phyloP scores from a whole-genome alignment of 1,140 invertebrate species.

The Ridgeia piscesae region DNA sequence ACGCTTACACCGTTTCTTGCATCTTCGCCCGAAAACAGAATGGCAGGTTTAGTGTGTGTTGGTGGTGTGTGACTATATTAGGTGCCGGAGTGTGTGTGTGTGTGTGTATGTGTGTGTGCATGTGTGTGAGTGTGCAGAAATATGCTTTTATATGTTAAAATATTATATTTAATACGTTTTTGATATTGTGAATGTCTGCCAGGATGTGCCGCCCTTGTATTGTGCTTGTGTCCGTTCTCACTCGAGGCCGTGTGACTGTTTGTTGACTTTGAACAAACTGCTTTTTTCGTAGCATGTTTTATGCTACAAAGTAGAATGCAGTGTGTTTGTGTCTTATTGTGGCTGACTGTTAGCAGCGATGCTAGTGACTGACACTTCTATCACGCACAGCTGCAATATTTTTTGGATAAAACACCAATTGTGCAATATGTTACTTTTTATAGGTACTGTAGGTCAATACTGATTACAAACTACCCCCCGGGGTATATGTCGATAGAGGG shows the following conservation, averaged over 20 bases:
- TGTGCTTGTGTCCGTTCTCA: neutral
- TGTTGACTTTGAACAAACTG: neutral
- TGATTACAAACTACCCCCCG: neutral
- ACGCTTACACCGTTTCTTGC: neutral
- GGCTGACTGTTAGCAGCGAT: neutral
- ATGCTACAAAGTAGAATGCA: neutral
- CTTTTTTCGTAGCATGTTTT: neutral
- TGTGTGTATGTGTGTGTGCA: neutral
- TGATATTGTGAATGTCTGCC: neutral
- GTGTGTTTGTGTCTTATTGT: neutral
- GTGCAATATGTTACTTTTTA: neutral
- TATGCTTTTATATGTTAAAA: neutral
- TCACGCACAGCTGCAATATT: neutral
- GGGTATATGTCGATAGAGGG: too few relatives aligned
- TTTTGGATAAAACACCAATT: neutral
- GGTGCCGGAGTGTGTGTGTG: neutral
- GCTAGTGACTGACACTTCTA: neutral
- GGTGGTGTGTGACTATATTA: neutral
- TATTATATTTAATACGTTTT: conserved; percentile 2
- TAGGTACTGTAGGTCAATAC: neutral
- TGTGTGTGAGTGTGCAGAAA: neutral
- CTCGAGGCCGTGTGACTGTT: neutral
- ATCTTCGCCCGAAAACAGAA: neutral
- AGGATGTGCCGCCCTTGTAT: neutral
- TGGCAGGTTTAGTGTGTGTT: neutral